These are phyloP conservation scores for Megalopta genalis DNA, from an alignment of 1,140 invertebrate species.

Conservation along the genomic window DNA sequence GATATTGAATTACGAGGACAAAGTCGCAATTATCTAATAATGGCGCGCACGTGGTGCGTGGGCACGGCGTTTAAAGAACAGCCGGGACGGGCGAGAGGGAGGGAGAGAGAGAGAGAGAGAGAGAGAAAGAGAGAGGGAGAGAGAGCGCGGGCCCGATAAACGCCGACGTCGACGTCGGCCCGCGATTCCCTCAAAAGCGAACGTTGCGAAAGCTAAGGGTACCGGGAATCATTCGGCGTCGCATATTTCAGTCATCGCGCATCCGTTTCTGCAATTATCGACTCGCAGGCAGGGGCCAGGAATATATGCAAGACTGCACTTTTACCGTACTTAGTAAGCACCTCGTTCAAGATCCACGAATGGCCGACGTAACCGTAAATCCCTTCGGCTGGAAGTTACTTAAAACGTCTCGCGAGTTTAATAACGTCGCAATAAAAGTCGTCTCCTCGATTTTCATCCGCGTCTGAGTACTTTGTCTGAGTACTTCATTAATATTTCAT, in stretches of 20 bases:
- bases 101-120: background rate
- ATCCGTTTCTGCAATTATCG: constrained; percentile 46
- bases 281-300: too few relatives aligned
- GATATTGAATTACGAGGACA: background rate
- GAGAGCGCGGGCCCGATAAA: constrained; percentile 7
- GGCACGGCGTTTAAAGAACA: background rate
- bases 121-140: background rate
- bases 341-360: constrained; percentile 49
- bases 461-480: constrained; percentile 5
- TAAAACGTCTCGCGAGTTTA: constrained; percentile 1
- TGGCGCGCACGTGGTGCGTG: background rate
- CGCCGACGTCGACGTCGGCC: background rate
- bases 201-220: constrained; percentile 49
- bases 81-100: background rate
- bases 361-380: constrained; percentile 46
- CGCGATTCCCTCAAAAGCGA: constrained; percentile 27
- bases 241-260: constrained; percentile 47
- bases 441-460: constrained; percentile 11
- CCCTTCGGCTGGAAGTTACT: background rate
- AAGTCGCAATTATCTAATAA: background rate
- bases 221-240: constrained; percentile 48
- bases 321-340: constrained; percentile 54
- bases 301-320: constrained; percentile 33
- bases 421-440: background rate
- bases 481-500: constrained; percentile 6